Conservation (phyloP, 2,113 vertebrate genomes). For the Myotis davidii region DNA sequence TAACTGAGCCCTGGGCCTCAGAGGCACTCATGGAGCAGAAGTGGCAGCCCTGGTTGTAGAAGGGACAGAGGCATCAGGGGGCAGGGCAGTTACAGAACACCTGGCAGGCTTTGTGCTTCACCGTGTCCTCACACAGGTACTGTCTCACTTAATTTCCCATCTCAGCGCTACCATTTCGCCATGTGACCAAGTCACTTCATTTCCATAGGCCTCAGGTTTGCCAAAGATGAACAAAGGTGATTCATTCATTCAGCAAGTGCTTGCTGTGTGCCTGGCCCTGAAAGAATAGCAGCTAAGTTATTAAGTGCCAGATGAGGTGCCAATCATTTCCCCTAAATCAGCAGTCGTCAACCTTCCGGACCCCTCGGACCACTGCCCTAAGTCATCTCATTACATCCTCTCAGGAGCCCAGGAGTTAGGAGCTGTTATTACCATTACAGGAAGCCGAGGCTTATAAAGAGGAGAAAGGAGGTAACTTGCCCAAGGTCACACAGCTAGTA, state of each 20-base stretch:
- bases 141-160: neutral
- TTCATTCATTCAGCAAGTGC: neutral
- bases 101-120: neutral
- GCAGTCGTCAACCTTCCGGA: no score
- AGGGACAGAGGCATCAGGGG: neutral
- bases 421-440: neutral
- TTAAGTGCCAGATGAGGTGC: neutral
- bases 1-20: neutral
- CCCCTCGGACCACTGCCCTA: no score
- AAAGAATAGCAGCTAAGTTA: neutral
- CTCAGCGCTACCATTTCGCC: neutral
- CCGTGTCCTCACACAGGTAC: accelerated
- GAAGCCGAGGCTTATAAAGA: neutral
- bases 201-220: neutral
- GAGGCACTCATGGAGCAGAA: neutral
- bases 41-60: neutral
- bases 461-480: neutral
- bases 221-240: neutral
- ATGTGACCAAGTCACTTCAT: neutral
- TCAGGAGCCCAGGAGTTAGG: neutral
- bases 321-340: no score
- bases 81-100: neutral
- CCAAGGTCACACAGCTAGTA: neutral
- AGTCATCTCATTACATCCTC: neutral
- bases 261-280: neutral